Percentiles rank a stretch among this genome's conserved stretches.
Evolutionary conservation across 2,888 invertebrate genomes (phyloP).

Genomic region (Dimorphilus gyrociliatus): DNA sequence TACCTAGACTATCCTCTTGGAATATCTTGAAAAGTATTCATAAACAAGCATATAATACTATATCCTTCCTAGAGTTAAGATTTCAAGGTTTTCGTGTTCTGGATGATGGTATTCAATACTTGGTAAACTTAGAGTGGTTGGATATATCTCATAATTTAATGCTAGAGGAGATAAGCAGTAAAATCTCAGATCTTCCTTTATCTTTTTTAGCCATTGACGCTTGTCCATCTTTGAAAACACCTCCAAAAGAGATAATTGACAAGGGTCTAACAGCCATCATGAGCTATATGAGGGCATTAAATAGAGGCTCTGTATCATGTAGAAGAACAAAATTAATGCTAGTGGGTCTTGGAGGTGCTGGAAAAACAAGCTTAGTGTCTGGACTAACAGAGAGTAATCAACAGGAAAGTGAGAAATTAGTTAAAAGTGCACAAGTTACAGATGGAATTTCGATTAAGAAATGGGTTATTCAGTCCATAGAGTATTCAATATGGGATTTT

Average conservation of each 20-base stretch:
- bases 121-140: conserved; percentile 15
- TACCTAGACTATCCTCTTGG: no score
- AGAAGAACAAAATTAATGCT: conserved; percentile 36
- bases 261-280: conserved; percentile 25
- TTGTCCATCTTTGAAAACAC: conserved; percentile 29
- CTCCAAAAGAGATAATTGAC: conserved; percentile 28
- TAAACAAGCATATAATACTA: no score
- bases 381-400: no score
- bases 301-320: conserved; percentile 25
- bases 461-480: no score
- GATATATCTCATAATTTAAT: conserved; percentile 17
- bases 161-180: conserved; percentile 9
- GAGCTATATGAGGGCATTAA: conserved; percentile 28
- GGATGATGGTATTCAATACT: conserved; percentile 15
- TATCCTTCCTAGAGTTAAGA: no score
- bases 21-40: no score
- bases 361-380: conserved; percentile 39
- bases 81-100: no score
- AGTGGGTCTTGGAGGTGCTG: conserved; percentile 37
- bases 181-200: not conserved
- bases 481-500: conserved; percentile 36
- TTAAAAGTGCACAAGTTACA: no score
- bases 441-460: no score
- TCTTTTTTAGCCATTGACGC: conserved; percentile 9
- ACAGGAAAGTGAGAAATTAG: no score